Evolutionary conservation across 2,113 vertebrate species (phyloP).

Genomic region (Budorcas taxicolor): DNA sequence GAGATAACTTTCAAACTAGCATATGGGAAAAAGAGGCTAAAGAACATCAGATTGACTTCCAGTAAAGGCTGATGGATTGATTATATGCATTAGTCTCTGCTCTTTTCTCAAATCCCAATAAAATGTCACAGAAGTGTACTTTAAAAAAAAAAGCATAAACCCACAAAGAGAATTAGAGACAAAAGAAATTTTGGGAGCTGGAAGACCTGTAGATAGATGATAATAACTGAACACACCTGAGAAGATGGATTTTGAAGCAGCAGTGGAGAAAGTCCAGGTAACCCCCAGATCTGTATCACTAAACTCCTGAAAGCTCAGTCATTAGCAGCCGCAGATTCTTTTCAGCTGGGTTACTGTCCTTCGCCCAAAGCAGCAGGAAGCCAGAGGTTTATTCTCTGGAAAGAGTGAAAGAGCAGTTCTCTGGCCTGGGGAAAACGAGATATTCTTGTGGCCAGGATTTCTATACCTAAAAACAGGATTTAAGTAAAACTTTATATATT

Average conservation of each 20-base stretch:
- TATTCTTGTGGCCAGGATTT: not conserved
- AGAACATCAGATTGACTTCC: not conserved
- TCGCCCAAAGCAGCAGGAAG: not conserved
- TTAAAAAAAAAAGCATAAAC: not conserved
- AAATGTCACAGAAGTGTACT: not conserved
- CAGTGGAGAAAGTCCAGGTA: not conserved
- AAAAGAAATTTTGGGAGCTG: not conserved
- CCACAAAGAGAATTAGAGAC: not conserved
- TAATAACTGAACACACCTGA: not conserved
- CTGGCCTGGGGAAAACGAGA: not conserved
- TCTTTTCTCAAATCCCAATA: constrained; percentile 32
- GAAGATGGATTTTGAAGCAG: not conserved
- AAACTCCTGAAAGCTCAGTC: not conserved
- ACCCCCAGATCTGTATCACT: not conserved
- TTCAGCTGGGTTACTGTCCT: not conserved
- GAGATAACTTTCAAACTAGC: not conserved
- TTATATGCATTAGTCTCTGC: not conserved
- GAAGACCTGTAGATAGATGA: not conserved
- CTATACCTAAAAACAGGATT: not conserved
- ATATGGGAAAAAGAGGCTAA: not conserved
- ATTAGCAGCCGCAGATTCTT: not conserved
- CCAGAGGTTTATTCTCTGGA: not conserved
- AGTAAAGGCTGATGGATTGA: not conserved
- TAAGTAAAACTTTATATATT: not conserved
- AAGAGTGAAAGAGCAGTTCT: not conserved